A percentile compares a stretch with the other conserved stretches of the same genome.
Conservation (phyloP, 2,113 vertebrate species). For the Pelecanoides urinatrix region DNA sequence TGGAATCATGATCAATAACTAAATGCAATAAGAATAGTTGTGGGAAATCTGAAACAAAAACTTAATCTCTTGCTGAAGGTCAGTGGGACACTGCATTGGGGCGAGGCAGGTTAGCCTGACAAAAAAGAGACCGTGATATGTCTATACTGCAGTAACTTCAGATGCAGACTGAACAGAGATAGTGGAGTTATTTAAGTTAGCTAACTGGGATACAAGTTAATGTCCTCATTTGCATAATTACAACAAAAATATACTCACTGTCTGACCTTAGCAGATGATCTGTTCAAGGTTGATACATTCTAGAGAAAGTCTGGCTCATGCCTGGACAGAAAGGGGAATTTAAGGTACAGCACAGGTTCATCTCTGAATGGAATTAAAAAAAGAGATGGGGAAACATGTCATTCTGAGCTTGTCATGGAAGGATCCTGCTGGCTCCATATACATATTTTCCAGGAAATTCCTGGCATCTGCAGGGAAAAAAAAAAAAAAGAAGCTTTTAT, state of each 20-base stretch:
- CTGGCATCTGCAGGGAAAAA: background rate
- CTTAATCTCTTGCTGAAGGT: background rate
- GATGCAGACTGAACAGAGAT: background rate
- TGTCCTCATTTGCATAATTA: background rate
- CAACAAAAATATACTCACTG: background rate
- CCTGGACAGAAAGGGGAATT: background rate
- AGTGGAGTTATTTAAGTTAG: background rate
- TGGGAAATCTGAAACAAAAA: background rate
- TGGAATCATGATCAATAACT: background rate
- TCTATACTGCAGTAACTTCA: background rate
- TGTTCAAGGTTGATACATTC: background rate
- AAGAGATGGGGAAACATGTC: background rate
- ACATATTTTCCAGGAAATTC: background rate
- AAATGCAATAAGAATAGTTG: background rate
- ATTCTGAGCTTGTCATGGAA: background rate
- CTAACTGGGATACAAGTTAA: background rate
- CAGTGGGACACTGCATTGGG: background rate
- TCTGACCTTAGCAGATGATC: background rate
- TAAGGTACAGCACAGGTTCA: background rate
- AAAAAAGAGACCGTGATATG: background rate
- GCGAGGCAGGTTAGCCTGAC: background rate
- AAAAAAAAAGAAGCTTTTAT: background rate
- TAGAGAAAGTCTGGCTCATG: background rate
- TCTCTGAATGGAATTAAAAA: background rate
- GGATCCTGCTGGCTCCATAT: background rate